Evolutionary conservation across 2,888 invertebrate genomes (phyloP).

Genomic region (Chrysina gloriosa): DNA sequence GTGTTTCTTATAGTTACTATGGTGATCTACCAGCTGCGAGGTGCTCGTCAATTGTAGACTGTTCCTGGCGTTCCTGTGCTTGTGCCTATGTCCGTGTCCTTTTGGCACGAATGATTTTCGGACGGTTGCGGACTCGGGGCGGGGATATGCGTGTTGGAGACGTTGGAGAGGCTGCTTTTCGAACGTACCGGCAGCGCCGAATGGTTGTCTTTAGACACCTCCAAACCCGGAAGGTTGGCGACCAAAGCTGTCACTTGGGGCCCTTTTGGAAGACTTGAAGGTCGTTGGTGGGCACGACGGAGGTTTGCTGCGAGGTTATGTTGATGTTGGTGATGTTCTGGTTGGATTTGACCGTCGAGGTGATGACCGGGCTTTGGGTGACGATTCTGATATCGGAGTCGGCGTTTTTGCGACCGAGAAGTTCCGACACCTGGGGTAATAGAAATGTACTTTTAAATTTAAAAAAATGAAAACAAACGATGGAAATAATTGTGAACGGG

Average conservation of each 20-base stretch:
- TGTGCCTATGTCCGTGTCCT: slow-evolving; percentile 56
- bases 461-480: slow-evolving; percentile 43
- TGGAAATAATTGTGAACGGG: not conserved
- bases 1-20: slow-evolving; percentile 64
- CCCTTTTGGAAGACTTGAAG: slow-evolving; percentile 79
- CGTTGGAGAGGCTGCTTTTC: slow-evolving; percentile 67
- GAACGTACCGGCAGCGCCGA: slow-evolving; percentile 67
- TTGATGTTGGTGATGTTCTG: slow-evolving; percentile 79
- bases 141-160: slow-evolving; percentile 68
- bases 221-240: slow-evolving; percentile 72
- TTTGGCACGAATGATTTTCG: slow-evolving; percentile 56
- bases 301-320: slow-evolving; percentile 71
- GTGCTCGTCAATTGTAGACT: slow-evolving; percentile 64
- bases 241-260: slow-evolving; percentile 83
- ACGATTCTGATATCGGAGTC: slow-evolving; percentile 55
- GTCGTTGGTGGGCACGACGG: slow-evolving; percentile 56
- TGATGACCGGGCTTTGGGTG: slow-evolving; percentile 58
- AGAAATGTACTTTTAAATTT: too few species aligned
- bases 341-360: slow-evolving; percentile 70
- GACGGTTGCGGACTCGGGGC: slow-evolving; percentile 56
- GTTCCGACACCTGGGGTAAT: slow-evolving; percentile 63
- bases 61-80: slow-evolving; percentile 57
- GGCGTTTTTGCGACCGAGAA: slow-evolving; percentile 66
- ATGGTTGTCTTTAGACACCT: slow-evolving; percentile 61
- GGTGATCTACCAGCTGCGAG: slow-evolving; percentile 67